phyloP scores from a whole-genome alignment of 1,140 invertebrate species.

The Sycobia sp. region DNA sequence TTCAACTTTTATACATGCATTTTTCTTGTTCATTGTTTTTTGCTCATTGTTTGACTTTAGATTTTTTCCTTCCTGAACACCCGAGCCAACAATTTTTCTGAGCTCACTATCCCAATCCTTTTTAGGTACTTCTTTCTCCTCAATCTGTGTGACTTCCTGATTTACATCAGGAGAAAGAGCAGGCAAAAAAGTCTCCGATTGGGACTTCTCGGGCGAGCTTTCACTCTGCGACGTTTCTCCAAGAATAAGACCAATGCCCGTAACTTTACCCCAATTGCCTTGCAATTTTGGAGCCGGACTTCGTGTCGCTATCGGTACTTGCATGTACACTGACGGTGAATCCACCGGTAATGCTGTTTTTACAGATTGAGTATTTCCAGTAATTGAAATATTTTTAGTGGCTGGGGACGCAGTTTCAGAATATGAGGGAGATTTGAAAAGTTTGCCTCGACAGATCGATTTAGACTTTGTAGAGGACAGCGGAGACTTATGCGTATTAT shows the following conservation, averaged over 20 bases:
- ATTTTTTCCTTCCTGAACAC: too few species aligned
- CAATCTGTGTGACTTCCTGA: conserved; percentile 16
- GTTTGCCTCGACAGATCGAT: conserved; percentile 43
- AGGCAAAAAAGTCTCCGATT: neutral
- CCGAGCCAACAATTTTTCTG: conserved; percentile 34
- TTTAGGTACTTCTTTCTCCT: neutral
- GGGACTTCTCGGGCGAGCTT: conserved; percentile 23
- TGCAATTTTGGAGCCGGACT: conserved; percentile 53
- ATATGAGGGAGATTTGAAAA: conserved; percentile 53
- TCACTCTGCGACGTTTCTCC: conserved; percentile 41
- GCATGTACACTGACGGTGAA: conserved; percentile 2
- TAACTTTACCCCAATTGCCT: conserved; percentile 55
- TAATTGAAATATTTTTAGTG: conserved; percentile 23
- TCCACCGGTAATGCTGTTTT: neutral
- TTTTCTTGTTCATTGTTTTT: too few species aligned
- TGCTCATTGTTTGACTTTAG: too few species aligned
- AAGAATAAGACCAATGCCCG: conserved; percentile 54
- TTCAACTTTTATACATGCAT: too few species aligned
- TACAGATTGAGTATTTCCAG: conserved; percentile 22
- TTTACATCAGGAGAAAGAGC: neutral
- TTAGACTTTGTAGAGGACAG: conserved; percentile 38
- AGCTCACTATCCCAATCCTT: conserved; percentile 56
- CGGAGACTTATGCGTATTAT: conserved; percentile 20
- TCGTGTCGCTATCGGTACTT: conserved; percentile 49
- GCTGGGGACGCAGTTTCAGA: neutral